Evolutionary conservation across 1,140 invertebrate genomes (phyloP), one percentile per base, ranked within the genome.

Genomic region (Panulirus ornatus): DNA sequence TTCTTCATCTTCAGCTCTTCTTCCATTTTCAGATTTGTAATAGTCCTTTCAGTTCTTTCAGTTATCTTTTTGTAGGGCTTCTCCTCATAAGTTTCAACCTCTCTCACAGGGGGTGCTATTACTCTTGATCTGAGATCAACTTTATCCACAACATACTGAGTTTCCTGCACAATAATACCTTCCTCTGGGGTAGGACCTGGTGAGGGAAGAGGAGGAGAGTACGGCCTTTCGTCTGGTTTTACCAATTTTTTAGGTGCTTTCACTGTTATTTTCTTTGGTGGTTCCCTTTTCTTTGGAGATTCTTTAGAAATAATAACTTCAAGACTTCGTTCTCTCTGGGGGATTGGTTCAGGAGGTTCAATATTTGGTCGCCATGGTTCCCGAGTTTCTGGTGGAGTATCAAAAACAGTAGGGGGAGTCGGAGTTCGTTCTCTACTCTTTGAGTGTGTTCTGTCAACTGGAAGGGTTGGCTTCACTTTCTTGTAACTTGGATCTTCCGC

Each of bases 341-440:
- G 27, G 27, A 84, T 44, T 44, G 73, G 47, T 85, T 95, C 95
- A 89, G 95, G 94, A 0, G 95, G 95, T 92, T 95, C 94, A 91
- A 96, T 95, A 92, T 95, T 95, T 11, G 95, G 95, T 82, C 95
- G 93, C 30, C 94, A 93, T 73, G 94, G 94, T 79, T 94, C 94
- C 76, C 93, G 92, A 82, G 93, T 92, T 42, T 93, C 92, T 5
- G 95, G 94, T 34, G 94, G 94, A 42, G 94, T 93, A 47, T 96
- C 95, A 91, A 96, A 95, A 91, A 95, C 94, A 75, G 95, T 94
- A 58, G 95, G 95, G 58, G 95, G 95, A 79, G 95, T 94, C 0
- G 95, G 95, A 36, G 92, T 90, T 92, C 89, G 92, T 91, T 92
- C 93, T 92, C 87, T 92, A 90, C 87, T 92, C 91, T 87, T 94